Percentiles rank a stretch among this genome's conserved stretches.
Conservation (phyloP, 2,797 vertebrate species). For the Oryzias sinensis region DNA sequence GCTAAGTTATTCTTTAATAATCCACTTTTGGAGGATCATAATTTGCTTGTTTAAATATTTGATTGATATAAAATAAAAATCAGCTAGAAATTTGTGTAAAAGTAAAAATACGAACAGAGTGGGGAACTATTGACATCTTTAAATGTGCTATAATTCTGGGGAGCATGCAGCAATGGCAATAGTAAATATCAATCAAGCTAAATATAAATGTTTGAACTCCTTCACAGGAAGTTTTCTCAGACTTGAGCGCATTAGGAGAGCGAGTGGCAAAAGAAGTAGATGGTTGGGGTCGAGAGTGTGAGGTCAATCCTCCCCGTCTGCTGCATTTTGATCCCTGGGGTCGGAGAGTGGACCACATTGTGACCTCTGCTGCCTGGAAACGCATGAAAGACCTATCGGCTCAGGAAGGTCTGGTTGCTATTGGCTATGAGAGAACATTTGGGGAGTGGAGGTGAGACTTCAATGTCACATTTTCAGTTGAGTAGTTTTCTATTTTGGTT, state of each 20-base stretch:
- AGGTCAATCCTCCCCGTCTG: conserved; percentile 75
- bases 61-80: too few species aligned
- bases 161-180: too few species aligned
- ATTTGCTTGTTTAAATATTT: too few species aligned
- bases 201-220: conserved; percentile 4
- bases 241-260: conserved; percentile 80
- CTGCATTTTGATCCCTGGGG: conserved; percentile 80
- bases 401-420: conserved; percentile 79
- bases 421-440: conserved; percentile 78
- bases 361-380: conserved; percentile 81
- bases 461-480: conserved; percentile 3
- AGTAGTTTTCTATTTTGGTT: conserved; percentile 7
- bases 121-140: too few species aligned
- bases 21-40: too few species aligned
- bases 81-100: too few species aligned
- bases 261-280: conserved; percentile 70
- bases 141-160: too few species aligned
- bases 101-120: too few species aligned
- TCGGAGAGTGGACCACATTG: conserved; percentile 72
- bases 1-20: neutral
- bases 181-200: neutral
- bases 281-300: conserved; percentile 76
- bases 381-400: conserved; percentile 80
- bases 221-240: conserved; percentile 57
- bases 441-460: conserved; percentile 79